Evolutionary conservation across 2,888 invertebrate genomes (phyloP).

Genomic region (Orthosia gracilis): DNA sequence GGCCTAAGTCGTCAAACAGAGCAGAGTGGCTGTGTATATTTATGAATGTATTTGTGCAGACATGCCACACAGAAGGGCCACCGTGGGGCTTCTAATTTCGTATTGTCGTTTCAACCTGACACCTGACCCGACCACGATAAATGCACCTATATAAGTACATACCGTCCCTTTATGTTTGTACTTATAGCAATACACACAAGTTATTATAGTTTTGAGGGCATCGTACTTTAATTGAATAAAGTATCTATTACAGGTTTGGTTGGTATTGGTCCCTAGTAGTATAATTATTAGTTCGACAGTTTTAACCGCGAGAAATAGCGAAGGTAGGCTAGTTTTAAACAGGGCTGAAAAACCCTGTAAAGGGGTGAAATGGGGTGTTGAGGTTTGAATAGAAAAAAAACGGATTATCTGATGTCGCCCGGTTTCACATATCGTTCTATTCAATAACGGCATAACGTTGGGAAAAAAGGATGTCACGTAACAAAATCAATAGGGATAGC

Average conservation of each 20-base stretch:
- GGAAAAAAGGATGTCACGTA: not conserved
- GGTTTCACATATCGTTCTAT: not conserved
- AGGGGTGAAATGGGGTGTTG: not conserved
- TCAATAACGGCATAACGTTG: not conserved
- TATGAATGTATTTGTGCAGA: slow-evolving; percentile 18
- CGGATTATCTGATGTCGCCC: no score
- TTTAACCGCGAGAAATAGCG: no score
- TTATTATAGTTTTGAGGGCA: not conserved
- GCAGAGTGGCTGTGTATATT: slow-evolving; percentile 2
- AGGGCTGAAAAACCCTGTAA: no score
- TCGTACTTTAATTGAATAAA: no score
- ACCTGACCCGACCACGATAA: slow-evolving; percentile 23
- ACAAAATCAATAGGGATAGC: not conserved
- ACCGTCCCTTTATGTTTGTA: not conserved
- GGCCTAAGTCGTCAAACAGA: not conserved
- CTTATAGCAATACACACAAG: not conserved
- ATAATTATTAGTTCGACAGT: no score
- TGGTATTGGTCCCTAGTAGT: no score
- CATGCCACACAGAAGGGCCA: slow-evolving; percentile 1
- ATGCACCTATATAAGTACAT: not conserved
- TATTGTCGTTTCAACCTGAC: slow-evolving; percentile 33
- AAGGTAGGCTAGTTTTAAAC: not conserved
- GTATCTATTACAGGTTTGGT: no score
- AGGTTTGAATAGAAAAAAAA: not conserved
- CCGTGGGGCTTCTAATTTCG: slow-evolving; percentile 43